Conservation (phyloP, 1,140 invertebrate genomes). For the Phthorimaea operculella region DNA sequence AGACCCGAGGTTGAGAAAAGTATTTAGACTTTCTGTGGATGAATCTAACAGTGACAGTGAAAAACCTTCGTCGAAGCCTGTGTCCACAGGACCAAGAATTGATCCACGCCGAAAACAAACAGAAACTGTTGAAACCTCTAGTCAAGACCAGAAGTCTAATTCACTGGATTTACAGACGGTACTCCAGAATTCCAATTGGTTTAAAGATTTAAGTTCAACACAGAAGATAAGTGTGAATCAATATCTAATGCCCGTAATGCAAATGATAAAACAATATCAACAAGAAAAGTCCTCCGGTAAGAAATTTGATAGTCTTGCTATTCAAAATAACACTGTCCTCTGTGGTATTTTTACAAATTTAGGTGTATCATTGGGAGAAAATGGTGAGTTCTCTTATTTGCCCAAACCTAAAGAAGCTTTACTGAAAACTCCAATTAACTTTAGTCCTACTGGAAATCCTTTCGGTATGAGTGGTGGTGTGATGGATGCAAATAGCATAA, state of each 20-base stretch:
- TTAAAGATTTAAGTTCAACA: constrained; percentile 73
- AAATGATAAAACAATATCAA: constrained; percentile 70
- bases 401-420: constrained; percentile 57
- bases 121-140: constrained; percentile 42
- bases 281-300: constrained; percentile 64
- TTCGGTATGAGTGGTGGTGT: constrained; percentile 48
- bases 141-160: constrained; percentile 50
- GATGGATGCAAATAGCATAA: constrained; percentile 48
- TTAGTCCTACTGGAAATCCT: constrained; percentile 50
- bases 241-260: constrained; percentile 70
- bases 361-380: constrained; percentile 65
- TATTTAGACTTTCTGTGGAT: constrained; percentile 73
- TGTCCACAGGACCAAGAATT: constrained; percentile 37
- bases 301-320: constrained; percentile 64
- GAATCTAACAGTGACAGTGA: constrained; percentile 68
- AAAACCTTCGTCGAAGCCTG: constrained; percentile 39
- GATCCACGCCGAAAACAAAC: constrained; percentile 70
- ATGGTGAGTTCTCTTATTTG: constrained; percentile 68
- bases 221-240: constrained; percentile 76
- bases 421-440: constrained; percentile 59
- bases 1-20: constrained; percentile 79
- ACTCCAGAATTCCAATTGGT: constrained; percentile 73
- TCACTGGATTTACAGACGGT: constrained; percentile 68
- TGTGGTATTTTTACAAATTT: constrained; percentile 70
- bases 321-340: constrained; percentile 65